phyloP scores from a whole-genome alignment of 2,113 vertebrate species.

The Sakesphorus luctuosus region DNA sequence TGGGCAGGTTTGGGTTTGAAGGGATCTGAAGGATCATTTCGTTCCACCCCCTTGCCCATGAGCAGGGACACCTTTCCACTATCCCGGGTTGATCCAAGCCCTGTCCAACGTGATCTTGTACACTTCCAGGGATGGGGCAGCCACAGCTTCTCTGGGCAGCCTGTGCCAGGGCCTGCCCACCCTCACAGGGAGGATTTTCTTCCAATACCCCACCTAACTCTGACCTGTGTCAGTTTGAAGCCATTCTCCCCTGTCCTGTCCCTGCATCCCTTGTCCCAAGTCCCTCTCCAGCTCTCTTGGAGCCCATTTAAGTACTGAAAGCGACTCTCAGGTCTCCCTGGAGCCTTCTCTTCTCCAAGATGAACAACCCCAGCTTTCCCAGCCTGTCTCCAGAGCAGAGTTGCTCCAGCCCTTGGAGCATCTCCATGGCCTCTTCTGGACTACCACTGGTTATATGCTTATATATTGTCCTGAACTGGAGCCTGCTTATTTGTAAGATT shows the following conservation, averaged over 20 bases:
- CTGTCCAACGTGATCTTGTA: background rate
- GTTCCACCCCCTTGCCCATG: background rate
- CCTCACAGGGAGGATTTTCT: background rate
- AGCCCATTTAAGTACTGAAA: background rate
- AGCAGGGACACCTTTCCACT: background rate
- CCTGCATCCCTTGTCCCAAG: background rate
- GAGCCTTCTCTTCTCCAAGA: background rate
- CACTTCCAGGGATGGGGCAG: background rate
- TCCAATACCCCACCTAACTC: background rate
- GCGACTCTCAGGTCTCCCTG: background rate
- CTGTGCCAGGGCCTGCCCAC: background rate
- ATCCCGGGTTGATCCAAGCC: background rate
- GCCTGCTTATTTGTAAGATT: background rate
- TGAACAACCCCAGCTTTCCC: background rate
- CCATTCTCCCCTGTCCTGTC: background rate
- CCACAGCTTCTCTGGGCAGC: background rate
- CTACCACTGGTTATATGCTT: background rate
- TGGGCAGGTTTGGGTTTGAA: background rate
- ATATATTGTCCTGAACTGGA: background rate
- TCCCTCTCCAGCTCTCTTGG: background rate
- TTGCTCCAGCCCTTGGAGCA: no score
- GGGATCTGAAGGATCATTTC: background rate
- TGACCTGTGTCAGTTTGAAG: background rate
- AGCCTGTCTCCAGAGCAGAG: no score
- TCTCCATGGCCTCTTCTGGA: no score